Conservation (phyloP, 2,888 invertebrate species). For the Mythimna vitellina region DNA sequence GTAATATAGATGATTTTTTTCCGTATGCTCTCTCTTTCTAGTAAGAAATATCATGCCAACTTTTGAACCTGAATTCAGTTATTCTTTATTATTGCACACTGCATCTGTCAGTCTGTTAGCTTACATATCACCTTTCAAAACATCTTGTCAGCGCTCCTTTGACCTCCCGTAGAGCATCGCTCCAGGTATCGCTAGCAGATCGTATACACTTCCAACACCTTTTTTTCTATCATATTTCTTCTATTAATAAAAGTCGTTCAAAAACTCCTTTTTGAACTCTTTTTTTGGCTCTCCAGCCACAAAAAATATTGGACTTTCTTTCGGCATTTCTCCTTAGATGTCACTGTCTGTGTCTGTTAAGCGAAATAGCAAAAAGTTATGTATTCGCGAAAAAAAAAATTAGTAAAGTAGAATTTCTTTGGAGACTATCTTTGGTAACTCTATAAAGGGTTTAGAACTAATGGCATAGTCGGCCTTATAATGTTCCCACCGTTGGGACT, state of each 20-base stretch:
- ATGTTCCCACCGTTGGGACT: no score
- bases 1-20: constrained; percentile 8
- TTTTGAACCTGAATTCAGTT: background rate
- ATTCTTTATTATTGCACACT: background rate
- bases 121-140: constrained; percentile 50
- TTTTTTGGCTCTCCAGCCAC: no score
- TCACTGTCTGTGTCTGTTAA: constrained; percentile 16
- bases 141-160: constrained; percentile 45
- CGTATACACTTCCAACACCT: constrained; percentile 47
- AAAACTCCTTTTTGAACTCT: no score
- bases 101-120: constrained; percentile 31
- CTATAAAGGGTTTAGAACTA: no score
- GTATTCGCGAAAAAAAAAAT: background rate
- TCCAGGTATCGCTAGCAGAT: constrained; percentile 45
- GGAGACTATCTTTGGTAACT: no score
- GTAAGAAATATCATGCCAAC: background rate
- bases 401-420: no score
- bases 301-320: constrained; percentile 39
- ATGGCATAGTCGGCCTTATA: no score
- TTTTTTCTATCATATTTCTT: constrained; percentile 39
- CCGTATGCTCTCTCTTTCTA: background rate
- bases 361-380: constrained; percentile 4
- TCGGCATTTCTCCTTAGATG: constrained; percentile 15
- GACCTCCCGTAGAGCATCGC: constrained; percentile 53
- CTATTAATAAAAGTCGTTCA: constrained; percentile 10